Percentiles rank a stretch among this genome's conserved stretches.
Conservation (phyloP, 2,888 invertebrate species). For the Troides helena region DNA sequence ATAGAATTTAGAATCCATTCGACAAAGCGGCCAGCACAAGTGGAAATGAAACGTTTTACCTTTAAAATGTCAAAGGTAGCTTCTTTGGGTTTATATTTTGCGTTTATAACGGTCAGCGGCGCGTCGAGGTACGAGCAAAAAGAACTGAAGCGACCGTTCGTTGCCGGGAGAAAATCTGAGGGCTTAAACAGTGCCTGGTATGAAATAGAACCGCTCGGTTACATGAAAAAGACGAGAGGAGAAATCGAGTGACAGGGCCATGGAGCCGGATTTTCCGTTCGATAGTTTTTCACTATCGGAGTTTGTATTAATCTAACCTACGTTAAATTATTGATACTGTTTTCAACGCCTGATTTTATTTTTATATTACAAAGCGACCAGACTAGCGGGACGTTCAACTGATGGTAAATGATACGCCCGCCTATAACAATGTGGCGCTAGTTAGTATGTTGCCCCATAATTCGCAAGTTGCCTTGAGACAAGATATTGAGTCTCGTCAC, state of each 20-base stretch:
- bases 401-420: no score
- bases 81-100: conserved; percentile 79
- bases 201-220: conserved; percentile 78
- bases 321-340: not conserved
- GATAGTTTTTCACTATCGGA: conserved; percentile 56
- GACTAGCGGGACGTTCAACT: no score
- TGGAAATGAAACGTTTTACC: conserved; percentile 72
- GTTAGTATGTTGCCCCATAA: no score
- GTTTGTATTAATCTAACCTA: not conserved
- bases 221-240: conserved; percentile 80
- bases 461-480: no score
- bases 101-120: conserved; percentile 77
- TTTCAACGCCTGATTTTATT: not conserved
- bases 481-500: no score
- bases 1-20: conserved; percentile 55
- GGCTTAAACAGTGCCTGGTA: conserved; percentile 79
- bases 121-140: conserved; percentile 71
- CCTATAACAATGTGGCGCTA: no score
- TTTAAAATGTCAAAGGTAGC: conserved; percentile 77
- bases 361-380: no score
- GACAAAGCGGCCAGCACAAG: conserved; percentile 59
- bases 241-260: conserved; percentile 78
- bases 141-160: conserved; percentile 62
- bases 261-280: conserved; percentile 71
- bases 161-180: conserved; percentile 77